These are phyloP conservation scores for Mantis religiosa DNA, from an alignment of 2,888 invertebrate genomes.

Conservation along the genomic window DNA sequence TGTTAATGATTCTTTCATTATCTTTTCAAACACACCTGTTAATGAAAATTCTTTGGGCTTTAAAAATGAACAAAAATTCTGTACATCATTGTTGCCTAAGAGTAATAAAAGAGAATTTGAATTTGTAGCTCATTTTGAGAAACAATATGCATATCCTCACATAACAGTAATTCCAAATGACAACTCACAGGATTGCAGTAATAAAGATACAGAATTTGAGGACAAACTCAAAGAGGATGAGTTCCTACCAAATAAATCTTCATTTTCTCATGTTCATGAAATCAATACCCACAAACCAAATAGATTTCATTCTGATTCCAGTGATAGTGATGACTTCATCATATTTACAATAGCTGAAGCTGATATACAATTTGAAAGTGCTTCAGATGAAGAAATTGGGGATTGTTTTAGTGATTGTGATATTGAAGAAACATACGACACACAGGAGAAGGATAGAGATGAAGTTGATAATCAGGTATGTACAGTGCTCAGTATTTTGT, in stretches of 20 bases:
- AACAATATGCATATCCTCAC: neutral
- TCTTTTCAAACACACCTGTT: no score
- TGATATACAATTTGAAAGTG: neutral
- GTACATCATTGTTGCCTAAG: neutral
- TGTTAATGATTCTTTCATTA: no score
- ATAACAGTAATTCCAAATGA: neutral
- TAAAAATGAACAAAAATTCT: no score
- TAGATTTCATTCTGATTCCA: neutral
- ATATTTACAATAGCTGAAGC: neutral
- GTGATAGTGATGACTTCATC: neutral
- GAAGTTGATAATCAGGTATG: neutral
- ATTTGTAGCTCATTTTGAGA: neutral
- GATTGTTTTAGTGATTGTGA: neutral
- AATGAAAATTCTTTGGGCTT: no score
- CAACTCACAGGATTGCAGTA: neutral
- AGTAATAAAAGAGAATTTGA: neutral
- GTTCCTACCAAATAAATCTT: neutral
- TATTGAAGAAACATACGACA: neutral
- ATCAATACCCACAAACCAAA: neutral
- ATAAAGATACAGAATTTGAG: neutral
- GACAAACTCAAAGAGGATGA: neutral
- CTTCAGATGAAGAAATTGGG: neutral
- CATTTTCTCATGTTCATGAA: neutral
- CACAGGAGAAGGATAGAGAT: neutral
- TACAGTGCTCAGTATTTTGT: neutral